Evolutionary conservation across 2,888 invertebrate species (phyloP), one percentile per base, ranked within the genome.

Genomic region (Microchrysa polita): DNA sequence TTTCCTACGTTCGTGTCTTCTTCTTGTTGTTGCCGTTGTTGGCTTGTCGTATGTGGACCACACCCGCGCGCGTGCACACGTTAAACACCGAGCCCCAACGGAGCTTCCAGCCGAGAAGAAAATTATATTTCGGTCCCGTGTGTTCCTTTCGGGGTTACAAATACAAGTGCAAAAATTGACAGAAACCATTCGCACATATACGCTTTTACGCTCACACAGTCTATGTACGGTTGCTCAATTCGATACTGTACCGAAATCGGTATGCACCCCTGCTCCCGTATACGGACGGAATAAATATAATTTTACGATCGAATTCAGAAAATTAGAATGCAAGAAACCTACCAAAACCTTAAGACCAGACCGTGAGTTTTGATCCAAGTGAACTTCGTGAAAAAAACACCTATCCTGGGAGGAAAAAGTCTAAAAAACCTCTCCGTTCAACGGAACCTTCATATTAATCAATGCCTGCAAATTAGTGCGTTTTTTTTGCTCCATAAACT

Each of bases 11-110:
- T n/a, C 40, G 34, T 14, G 65, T 65, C 14, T 48, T 65, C 65
- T 48, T 40, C 27, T 61, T 61, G 9, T 40, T 61, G 18, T 65
- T 27, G 18, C 48, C 48, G 20, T 65, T 44, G 40, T 53, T 22
- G 48, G 12, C 53, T 27, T 9, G 55, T 69, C 69, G 40, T 69
- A 69, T 69, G 77, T 80, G 81, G 83, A 83, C 83, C 83, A 83
- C 83, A 83, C 83, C 83, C 83, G 83, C 83, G 82, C 83, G 81
- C 81, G 79, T 82, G 82, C 81, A 82, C 81, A 82, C 80, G 79
- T 82, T 75, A 61, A 73, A 57, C 44, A 71, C n/a, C 57, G 42
- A 57, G 69, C 72, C 61, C 52, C 63, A 42, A 60, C 48, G 60
- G 72, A 59, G 57, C 55, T 69, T 40, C 69, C 61, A 72, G 60